Base-by-base conservation (phyloP, 2,113 vertebrate species). In the Corythoichthys intestinalis region DNA sequence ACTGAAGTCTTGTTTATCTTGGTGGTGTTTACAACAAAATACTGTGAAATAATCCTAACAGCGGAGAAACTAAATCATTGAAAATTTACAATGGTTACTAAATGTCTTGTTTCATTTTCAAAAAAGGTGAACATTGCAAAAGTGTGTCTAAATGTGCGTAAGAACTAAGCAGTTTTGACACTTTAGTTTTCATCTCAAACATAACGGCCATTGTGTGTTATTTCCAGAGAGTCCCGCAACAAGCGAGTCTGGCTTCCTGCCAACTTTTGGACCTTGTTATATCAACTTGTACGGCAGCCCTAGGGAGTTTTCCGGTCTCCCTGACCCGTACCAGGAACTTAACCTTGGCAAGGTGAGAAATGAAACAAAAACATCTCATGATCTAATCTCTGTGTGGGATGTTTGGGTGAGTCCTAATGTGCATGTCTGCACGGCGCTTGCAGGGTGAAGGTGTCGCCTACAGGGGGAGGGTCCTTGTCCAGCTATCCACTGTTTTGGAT, bases 401-500 rank as follows among this genome's bases (percentile, higher is more conserved):
- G 6, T 28, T 54, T 59, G 37, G 59, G 28, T 34, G 20, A 57
- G 11, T 4, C 10, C 50, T 54, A 11, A 53, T 67, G 6, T 57
- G 0, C 35, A 74, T 20, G 47, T 2, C 0, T 52, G 48, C 67
- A 67, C 67, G 17, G 17, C 3, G 1, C 66, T 69, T 59, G 35
- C 65, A 99, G 97, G 96, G 93, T 52, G 96, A 98, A 92, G 97
- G 96, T 13, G 95, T 95, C 34, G 93, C 97, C 47, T 99, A 98
- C 69, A 92, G 96, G 85, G 97, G 97, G 12, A 93, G 97, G 78
- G 81, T 98, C 78, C 90, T 99, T 61, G 91, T 98, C 71, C 95
- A 98, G 83, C 83, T 99, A n/a, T 90, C 89, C 67, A 96, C 96
- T 58, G 53, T 94, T 60, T 87, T 94, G 80, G 95, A 98, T 68